These are phyloP conservation scores for Gymnocypris eckloni DNA, from an alignment of 2,797 vertebrate genomes.

Conservation along the genomic window DNA sequence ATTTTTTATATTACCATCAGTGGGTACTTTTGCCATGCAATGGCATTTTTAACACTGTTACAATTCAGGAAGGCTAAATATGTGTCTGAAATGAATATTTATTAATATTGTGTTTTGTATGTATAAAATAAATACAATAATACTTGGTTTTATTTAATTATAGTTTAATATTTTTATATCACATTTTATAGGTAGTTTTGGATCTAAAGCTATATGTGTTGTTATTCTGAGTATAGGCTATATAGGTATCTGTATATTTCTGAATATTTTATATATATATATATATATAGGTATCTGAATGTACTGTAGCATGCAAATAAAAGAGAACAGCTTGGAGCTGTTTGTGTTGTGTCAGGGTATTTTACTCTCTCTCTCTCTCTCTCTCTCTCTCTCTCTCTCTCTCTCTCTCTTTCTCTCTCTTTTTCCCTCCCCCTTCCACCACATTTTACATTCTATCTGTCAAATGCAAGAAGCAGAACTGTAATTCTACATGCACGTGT, in stretches of 20 bases:
- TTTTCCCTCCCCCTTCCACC: not conserved
- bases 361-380: not conserved
- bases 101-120: not conserved
- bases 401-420: slow-evolving; percentile 16
- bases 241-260: no score
- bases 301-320: slow-evolving; percentile 2
- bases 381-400: slow-evolving; percentile 17
- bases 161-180: not conserved
- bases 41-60: no score
- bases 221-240: not conserved
- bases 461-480: slow-evolving; percentile 32
- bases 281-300: slow-evolving; percentile 25
- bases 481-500: slow-evolving; percentile 46
- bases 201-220: no score
- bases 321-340: slow-evolving; percentile 38
- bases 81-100: no score
- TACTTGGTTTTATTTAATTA: not conserved
- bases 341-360: slow-evolving; percentile 29
- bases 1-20: not conserved
- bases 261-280: no score
- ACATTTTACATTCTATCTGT: slow-evolving; percentile 34
- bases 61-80: no score
- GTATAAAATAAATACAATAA: no score
- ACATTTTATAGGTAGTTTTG: no score
- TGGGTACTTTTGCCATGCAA: no score